These are phyloP conservation scores for Laupala kohalensis DNA, from an alignment of 1,140 invertebrate genomes.

Conservation along the genomic window DNA sequence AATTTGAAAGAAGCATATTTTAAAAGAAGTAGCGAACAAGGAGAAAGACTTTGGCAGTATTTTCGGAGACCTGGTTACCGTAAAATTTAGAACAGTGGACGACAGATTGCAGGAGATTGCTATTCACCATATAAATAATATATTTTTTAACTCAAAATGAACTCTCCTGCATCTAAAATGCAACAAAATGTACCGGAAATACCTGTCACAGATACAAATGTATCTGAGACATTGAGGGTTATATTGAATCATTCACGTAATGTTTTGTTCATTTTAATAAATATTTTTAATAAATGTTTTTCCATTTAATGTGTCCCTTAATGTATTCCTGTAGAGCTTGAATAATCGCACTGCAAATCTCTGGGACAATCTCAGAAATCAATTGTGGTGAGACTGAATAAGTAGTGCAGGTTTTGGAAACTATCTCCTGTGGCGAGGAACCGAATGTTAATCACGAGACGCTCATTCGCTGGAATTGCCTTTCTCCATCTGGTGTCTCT, in stretches of 20 bases:
- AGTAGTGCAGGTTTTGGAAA: constrained; percentile 21
- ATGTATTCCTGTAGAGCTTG: constrained; percentile 17
- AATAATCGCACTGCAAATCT: constrained; percentile 19
- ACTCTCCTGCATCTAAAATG: too few relatives aligned
- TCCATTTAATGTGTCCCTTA: too few relatives aligned
- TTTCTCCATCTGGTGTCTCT: constrained; percentile 18
- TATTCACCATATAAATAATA: too few relatives aligned
- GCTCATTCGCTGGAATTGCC: constrained; percentile 19
- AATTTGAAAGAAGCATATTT: too few relatives aligned
- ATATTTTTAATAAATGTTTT: neutral
- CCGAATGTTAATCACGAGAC: constrained; percentile 21
- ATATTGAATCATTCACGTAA: neutral
- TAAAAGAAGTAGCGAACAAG: neutral
- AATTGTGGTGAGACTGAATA: constrained; percentile 22
- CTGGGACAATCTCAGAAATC: constrained; percentile 20
- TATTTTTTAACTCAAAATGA: too few relatives aligned
- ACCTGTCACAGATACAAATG: too few relatives aligned
- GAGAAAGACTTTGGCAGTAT: neutral
- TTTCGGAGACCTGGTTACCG: neutral
- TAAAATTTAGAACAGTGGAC: neutral
- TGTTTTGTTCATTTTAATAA: neutral
- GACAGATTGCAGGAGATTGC: too few relatives aligned
- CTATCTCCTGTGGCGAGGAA: constrained; percentile 23
- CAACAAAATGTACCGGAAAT: too few relatives aligned
- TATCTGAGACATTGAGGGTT: neutral